Conservation (phyloP, 1,140 invertebrate species). For the Drosophila pectinifera region DNA sequence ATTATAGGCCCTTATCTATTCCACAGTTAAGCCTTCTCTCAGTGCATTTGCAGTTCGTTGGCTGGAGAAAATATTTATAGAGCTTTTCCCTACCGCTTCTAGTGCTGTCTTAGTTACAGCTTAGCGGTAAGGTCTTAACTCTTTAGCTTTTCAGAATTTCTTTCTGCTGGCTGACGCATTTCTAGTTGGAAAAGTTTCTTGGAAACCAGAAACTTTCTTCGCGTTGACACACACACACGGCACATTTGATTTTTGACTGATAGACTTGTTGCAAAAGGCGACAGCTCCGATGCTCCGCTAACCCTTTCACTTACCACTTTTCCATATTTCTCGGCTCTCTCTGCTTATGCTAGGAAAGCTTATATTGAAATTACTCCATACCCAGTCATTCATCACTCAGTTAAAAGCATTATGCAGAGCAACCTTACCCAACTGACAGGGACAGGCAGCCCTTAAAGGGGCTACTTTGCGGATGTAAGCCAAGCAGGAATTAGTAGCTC, state of each 20-base stretch:
- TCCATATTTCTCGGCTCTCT: background rate
- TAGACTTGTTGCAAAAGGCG: conserved; percentile 70
- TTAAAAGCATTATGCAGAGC: conserved; percentile 29
- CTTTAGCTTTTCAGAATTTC: background rate
- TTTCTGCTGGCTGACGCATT: background rate
- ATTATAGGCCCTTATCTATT: background rate
- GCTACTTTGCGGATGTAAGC: conserved; percentile 3
- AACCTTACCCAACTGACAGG: conserved; percentile 20
- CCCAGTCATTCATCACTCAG: conserved; percentile 50
- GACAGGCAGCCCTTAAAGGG: conserved; percentile 16
- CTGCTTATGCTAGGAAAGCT: background rate
- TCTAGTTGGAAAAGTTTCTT: conserved; percentile 24
- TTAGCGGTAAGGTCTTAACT: background rate
- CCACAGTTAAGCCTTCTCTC: background rate
- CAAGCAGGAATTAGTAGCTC: conserved; percentile 27
- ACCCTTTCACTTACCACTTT: conserved; percentile 1
- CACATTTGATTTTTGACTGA: conserved; percentile 72
- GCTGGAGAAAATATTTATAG: background rate
- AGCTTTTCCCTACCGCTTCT: no score
- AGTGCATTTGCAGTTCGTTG: conserved; percentile 39
- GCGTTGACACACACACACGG: conserved; percentile 18
- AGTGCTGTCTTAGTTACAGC: no score
- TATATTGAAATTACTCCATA: conserved; percentile 32
- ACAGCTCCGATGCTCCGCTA: conserved; percentile 45
- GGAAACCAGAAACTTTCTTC: conserved; percentile 14